phyloP scores from a whole-genome alignment of 1,140 invertebrate genomes.

The Asbolus verrucosus region DNA sequence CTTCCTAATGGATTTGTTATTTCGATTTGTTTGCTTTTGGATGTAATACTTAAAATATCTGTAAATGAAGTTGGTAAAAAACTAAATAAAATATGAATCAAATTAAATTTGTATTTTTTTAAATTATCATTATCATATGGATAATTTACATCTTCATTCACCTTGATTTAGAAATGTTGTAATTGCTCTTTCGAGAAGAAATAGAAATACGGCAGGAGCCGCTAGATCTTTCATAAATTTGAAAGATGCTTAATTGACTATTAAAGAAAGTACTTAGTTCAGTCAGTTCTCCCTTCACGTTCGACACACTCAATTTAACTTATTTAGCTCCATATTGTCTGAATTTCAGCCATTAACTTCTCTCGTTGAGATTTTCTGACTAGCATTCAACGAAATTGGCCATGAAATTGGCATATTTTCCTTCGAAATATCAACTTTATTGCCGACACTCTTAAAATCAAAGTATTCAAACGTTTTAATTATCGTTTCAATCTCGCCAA shows the following conservation, averaged over 20 bases:
- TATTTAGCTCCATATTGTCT: conserved; percentile 31
- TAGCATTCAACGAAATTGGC: conserved; percentile 7
- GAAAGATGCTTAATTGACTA: conserved; percentile 14
- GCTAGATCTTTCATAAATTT: background rate
- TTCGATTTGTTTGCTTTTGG: too few relatives aligned
- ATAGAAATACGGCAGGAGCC: too few relatives aligned
- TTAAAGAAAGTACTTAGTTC: conserved; percentile 30
- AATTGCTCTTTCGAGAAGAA: too few relatives aligned
- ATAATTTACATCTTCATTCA: too few relatives aligned
- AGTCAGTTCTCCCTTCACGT: conserved; percentile 7
- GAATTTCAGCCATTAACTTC: conserved; percentile 31
- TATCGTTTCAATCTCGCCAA: background rate
- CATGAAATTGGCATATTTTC: conserved; percentile 30
- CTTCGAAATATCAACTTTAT: background rate
- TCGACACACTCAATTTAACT: conserved; percentile 30
- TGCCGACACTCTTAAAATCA: background rate
- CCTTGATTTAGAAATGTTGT: too few relatives aligned
- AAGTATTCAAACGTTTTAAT: conserved; percentile 4
- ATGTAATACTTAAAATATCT: too few relatives aligned
- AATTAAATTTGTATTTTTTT: too few relatives aligned
- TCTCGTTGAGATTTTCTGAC: conserved; percentile 11
- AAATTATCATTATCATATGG: too few relatives aligned
- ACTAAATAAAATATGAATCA: too few relatives aligned
- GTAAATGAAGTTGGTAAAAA: too few relatives aligned
- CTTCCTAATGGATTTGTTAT: too few relatives aligned